Evolutionary conservation across 2,113 vertebrate genomes (phyloP).

Genomic region (Saguinus midas): DNA sequence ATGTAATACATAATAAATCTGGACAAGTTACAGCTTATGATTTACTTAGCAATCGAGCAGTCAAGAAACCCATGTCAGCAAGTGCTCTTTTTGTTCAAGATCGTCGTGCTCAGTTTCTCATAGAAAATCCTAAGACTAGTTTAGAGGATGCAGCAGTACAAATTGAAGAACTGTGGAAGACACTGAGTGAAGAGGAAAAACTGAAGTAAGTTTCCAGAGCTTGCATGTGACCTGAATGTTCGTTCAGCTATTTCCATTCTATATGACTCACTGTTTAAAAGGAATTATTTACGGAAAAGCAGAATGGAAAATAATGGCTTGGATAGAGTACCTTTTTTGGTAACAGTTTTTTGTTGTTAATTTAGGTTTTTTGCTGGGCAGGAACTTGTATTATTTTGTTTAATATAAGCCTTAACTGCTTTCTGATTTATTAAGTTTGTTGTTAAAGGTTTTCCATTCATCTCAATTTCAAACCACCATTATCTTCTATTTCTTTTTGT

Average conservation of each 20-base stretch:
- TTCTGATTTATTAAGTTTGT: slow-evolving; percentile 71
- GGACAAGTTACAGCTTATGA: slow-evolving; percentile 91
- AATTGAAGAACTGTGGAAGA: slow-evolving; percentile 91
- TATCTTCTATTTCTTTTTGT: background rate
- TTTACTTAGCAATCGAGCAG: slow-evolving; percentile 88
- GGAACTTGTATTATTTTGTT: slow-evolving; percentile 64
- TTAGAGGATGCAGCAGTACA: slow-evolving; percentile 86
- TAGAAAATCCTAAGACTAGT: slow-evolving; percentile 86
- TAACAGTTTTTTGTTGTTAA: slow-evolving; percentile 52
- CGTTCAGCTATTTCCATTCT: slow-evolving; percentile 82
- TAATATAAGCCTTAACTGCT: slow-evolving; percentile 66
- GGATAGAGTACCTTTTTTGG: slow-evolving; percentile 51
- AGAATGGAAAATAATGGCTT: slow-evolving; percentile 81
- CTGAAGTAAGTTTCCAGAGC: slow-evolving; percentile 92
- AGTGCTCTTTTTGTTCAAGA: slow-evolving; percentile 90
- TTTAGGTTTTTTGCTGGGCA: background rate
- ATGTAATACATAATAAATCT: slow-evolving; percentile 88
- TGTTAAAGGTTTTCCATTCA: slow-evolving; percentile 77
- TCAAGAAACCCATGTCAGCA: slow-evolving; percentile 90
- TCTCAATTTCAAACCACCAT: slow-evolving; percentile 46
- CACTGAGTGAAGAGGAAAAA: slow-evolving; percentile 89
- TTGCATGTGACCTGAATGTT: slow-evolving; percentile 77
- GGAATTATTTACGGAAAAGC: slow-evolving; percentile 76
- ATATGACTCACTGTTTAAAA: slow-evolving; percentile 81
- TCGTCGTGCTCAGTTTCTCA: slow-evolving; percentile 84